Evolutionary conservation across 1,140 invertebrate genomes (phyloP).

Genomic region (Chrysopa pallens): DNA sequence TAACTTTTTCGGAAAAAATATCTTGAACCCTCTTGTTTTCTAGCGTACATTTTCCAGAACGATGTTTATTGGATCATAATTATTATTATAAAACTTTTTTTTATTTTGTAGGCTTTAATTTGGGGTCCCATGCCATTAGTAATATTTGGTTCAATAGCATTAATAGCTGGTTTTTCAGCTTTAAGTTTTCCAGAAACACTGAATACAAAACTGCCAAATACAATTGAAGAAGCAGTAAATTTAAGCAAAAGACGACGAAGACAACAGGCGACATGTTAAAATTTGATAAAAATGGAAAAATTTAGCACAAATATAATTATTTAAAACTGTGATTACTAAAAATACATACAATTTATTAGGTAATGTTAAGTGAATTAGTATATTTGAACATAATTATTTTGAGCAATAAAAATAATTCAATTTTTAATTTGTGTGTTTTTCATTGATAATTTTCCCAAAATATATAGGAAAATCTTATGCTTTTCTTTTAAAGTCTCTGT

Average conservation of each 20-base stretch:
- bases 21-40: no score
- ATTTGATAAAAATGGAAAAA: not conserved
- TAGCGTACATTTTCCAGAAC: no score
- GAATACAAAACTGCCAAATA: constrained; percentile 30
- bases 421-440: no score
- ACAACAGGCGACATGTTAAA: constrained; percentile 10
- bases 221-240: constrained; percentile 29
- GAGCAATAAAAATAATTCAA: no score
- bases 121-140: constrained; percentile 25
- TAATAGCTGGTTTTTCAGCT: constrained; percentile 25
- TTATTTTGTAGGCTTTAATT: constrained; percentile 15
- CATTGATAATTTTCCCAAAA: no score
- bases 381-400: not conserved
- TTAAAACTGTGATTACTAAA: not conserved
- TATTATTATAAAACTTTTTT: no score
- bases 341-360: not conserved
- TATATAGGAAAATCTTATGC: no score
- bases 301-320: constrained; percentile 6
- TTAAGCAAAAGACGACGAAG: constrained; percentile 14
- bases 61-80: no score
- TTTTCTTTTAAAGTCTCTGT: no score
- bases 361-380: not conserved
- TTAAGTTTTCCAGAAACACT: constrained; percentile 33
- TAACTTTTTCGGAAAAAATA: not conserved
- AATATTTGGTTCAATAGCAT: constrained; percentile 27